Evolutionary conservation across 64 coral and sea anemone genomes (phyloP), one percentile per base, ranked within the genome.

Genomic region (Porites australiensis): DNA sequence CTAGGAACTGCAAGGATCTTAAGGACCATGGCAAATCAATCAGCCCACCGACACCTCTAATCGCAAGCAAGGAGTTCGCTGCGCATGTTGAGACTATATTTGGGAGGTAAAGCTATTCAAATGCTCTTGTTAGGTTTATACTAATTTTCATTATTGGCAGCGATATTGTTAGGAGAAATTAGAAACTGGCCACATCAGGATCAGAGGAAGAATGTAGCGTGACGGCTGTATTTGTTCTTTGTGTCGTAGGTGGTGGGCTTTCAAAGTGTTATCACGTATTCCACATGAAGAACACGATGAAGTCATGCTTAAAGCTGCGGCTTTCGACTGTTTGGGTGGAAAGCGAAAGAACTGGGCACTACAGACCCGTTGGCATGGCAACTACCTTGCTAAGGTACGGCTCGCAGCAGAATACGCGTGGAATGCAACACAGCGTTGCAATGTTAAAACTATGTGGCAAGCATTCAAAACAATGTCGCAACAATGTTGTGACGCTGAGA

Each of bases 321-420:
- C 98, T 14, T 93, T 82, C 59, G 89, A 96, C 45, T 96, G 91
- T 22, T 77, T 99, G 76, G 65, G 96, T 77, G 88, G 88, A 50
- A 91, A 93, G 77, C 92, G 98, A 65, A 89, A 69, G 52, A 90
- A 83, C 82, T 99, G 98, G 98, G 98, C 88, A 73, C 57, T 93
- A 50, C 88, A 69, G 27, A 74, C 80, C 12, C 91, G 94, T 55
- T 99, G 98, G 98, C 74, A 70, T 61, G 98, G 98, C 57, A 95
- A 99, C 84, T 99, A 99, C 59, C 52, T 99, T 13, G 82, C 88
- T 1, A 76, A 70, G 88, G 98, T 99, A 88, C 43, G 14, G 47
- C 20, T 23, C 27, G 27, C 1, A 37, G 27, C 27, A 37, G 27
- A 37, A 37, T 37, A 1, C 27, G 27, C 27, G 27, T 37, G 27